A percentile compares a stretch with the other conserved stretches of the same genome.
These are phyloP conservation scores for Euphydryas editha DNA, from an alignment of 2,888 invertebrate species.

Conservation along the genomic window DNA sequence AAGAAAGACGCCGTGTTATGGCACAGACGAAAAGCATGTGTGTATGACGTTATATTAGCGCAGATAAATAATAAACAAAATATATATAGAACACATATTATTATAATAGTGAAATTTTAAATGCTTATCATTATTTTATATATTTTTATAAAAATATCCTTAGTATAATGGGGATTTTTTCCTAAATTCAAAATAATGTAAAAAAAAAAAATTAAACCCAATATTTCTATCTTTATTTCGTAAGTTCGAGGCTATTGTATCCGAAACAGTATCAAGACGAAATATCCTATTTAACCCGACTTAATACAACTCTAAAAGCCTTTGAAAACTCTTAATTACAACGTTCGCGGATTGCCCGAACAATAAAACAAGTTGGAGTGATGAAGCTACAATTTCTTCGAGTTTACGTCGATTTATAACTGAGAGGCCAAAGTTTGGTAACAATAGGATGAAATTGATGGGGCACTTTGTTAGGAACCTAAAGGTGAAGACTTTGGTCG, in stretches of 20 bases:
- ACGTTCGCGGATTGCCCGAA: slow-evolving; percentile 36
- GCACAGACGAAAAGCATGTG: no score
- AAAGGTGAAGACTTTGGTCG: slow-evolving; percentile 44
- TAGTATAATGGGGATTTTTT: no score
- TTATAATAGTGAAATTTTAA: no score
- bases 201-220: background rate
- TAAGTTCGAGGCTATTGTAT: background rate
- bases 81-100: no score
- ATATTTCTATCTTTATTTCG: background rate
- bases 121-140: no score
- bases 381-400: slow-evolving; percentile 46
- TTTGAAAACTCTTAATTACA: slow-evolving; percentile 35
- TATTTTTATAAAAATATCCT: no score
- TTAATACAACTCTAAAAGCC: slow-evolving; percentile 35
- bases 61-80: no score
- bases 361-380: slow-evolving; percentile 44
- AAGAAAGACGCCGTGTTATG: no score
- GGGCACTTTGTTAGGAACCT: slow-evolving; percentile 41
- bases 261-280: slow-evolving; percentile 17
- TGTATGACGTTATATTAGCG: no score
- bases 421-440: slow-evolving; percentile 26
- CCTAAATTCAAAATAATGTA: background rate
- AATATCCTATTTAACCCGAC: slow-evolving; percentile 29
- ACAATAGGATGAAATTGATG: slow-evolving; percentile 41
- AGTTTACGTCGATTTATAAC: slow-evolving; percentile 43